Evolutionary conservation across 1,140 invertebrate species (phyloP), one percentile per base, ranked within the genome.

Genomic region (Bombus impatiens): DNA sequence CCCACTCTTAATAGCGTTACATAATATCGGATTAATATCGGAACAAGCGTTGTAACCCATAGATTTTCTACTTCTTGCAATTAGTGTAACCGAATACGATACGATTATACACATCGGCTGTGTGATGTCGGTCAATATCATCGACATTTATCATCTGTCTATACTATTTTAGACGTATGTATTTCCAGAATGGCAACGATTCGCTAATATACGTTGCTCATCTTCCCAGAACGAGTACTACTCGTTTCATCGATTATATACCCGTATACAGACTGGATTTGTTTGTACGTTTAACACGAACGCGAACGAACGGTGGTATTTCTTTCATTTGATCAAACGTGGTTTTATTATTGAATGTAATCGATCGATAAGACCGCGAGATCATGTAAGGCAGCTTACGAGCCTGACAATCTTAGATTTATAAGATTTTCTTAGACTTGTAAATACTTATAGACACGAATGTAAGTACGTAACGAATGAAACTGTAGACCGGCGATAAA

Each of bases 401-500:
- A 47, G 82, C 82, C 75, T 78, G 82, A 84, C 75, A 72, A 85
- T 85, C 83, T 68, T 37, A 68, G 67, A 37, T 22, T 68, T 68
- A 22, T 68, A 68, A 37, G 68, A 79, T 65, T 57, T 72, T 72
- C 47, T 79, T 44, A 57, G 8, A 40, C 8, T 53, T 78, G 65
- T 78, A 72, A 76, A 82, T 78, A 68, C 9, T 22, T 62, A 47
- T 57, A 62, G 59, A 53, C 15, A 42, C 44, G 18, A 47, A 10
- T 18, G 8, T 62, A 53, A 53, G 42, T n/a, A 70, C 35, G 40
- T 80, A 86, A 83, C 59, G 81, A 85, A 80, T 89, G 86, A 82
- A 78, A 82, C 42, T 78, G 72, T 79, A 81, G 59, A 76, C 79
- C 77, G 81, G 88, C 62, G 85, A 65, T 78, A 83, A 88, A 88